Evolutionary conservation across 2,888 invertebrate genomes (phyloP), one percentile per base, ranked within the genome.

Genomic region (Drosophila suboccidentalis): DNA sequence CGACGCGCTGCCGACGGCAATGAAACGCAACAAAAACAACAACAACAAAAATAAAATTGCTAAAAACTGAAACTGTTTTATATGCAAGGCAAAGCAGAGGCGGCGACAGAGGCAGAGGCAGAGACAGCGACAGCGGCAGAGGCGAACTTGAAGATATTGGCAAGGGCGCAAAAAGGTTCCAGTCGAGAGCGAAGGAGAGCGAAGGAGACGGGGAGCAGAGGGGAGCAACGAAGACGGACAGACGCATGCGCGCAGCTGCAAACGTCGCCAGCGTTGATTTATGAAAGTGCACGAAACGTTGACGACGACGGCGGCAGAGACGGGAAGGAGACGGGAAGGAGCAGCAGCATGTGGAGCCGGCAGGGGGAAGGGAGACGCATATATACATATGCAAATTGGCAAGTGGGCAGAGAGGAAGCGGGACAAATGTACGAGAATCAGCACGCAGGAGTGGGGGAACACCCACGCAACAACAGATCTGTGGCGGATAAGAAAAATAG

Each of bases 211-310:
- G 8, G 8, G 8, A 29, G 26, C 26, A 26, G 26, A 22, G 11
- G 39, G 11, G 39, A 39, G 55, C 19, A 19, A 57, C 50, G 43
- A 32, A 44, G 51, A 44, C 34, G 46, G 67, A 54, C 39, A 74
- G 57, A 83, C 89, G 89, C 85, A 84, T 87, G 85, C 80, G 85
- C 82, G 85, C 89, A 89, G 85, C 85, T 86, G 85, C 85, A 89
- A 89, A 87, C 71, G 75, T 78, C 71, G 76, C 74, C 79, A 70
- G 80, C 78, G 75, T 89, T 89, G 88, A 88, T 88, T 88, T 90
- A 88, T 88, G 89, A 88, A 88, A 90, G 87, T 90, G 89, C 87
- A 90, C 86, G 87, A 75, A 76, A 66, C 68, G 70, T 10, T 11
- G 46, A 61, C 36, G 69, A 51, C 15, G 57, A 63, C 44, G 36